Base-by-base conservation (phyloP, 2,797 vertebrate genomes). In the Alosa sapidissima region DNA sequence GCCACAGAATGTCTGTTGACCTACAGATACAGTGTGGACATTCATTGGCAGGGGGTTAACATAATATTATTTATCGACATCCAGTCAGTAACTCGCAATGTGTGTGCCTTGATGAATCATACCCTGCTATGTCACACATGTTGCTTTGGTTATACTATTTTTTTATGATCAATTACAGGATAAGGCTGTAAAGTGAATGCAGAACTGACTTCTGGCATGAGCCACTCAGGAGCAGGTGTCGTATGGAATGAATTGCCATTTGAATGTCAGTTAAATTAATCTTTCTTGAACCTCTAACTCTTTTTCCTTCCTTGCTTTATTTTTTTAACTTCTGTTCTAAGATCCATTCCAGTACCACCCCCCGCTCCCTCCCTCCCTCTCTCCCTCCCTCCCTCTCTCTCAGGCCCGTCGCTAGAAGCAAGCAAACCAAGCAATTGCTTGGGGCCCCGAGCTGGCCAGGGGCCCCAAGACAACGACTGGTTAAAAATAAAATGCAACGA, bases 51-150 rank as follows among this genome's bases (percentile, higher is more conserved):
- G 7, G 65, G 11, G 14, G 45, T 16, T 78, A 45, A 78, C 33
- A 75, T 75, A 65, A 65, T 75, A 41, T 75, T 75, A 41, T 75
- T 75, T 41, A 75, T 36, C 33, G 11, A 28, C 62, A 11, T 68
- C 62, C 62, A 41, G 33, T 14, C 60, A 28, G 60, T 65, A 65
- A 28, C 19, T 24, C 60, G 24, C 10, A 5, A 10, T 65, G 1
- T 65, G 24, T 65, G 24, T 65, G 1, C 58, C 58, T 2, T n/a
- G 7, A 8, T 62, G 60, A 9, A 28, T 6, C 9, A 36, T 68
- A 68, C 33, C 36, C 60, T 65, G 6, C 24, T 65, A 10, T 65
- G n/a, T 68, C 33, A 16, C 3, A 75, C 11, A 45, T 33, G 24
- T 72, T 33, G 65, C 13, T 72, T 72, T 72, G 11, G 28, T 36